A percentile compares a stretch with the other conserved stretches of the same genome.
Evolutionary conservation across 2,797 vertebrate species (phyloP).

Genomic region (Helostoma temminkii): DNA sequence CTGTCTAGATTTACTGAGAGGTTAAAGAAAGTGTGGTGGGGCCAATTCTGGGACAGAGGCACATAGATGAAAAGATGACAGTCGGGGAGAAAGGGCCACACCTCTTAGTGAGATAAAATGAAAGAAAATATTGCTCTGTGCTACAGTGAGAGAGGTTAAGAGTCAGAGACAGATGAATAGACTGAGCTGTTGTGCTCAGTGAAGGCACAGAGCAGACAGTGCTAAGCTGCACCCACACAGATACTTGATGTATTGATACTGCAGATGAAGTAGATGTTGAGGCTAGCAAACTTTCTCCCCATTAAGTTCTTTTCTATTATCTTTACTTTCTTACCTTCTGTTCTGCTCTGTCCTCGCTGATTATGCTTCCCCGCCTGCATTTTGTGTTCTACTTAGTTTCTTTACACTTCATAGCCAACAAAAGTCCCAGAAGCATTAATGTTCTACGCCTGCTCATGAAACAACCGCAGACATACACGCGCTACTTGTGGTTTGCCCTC

Average conservation of each 20-base stretch:
- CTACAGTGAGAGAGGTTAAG: slow-evolving; percentile 37
- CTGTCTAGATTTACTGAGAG: slow-evolving; percentile 29
- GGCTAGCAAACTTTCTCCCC: slow-evolving; percentile 9
- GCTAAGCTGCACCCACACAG: slow-evolving; percentile 46
- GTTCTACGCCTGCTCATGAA: slow-evolving; percentile 20
- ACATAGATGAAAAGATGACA: slow-evolving; percentile 49
- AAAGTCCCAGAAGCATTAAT: slow-evolving; percentile 29
- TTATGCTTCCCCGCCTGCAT: not conserved
- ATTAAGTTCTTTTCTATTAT: not conserved
- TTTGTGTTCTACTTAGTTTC: slow-evolving; percentile 24
- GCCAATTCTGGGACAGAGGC: slow-evolving; percentile 36
- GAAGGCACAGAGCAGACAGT: slow-evolving; percentile 33
- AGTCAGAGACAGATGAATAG: slow-evolving; percentile 40
- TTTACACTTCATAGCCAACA: slow-evolving; percentile 19
- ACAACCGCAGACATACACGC: slow-evolving; percentile 20
- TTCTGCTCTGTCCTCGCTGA: not conserved
- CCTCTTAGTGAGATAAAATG: slow-evolving; percentile 28
- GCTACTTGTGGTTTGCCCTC: slow-evolving; percentile 5
- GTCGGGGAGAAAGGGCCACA: slow-evolving; percentile 9
- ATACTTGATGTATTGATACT: slow-evolving; percentile 40
- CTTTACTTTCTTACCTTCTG: slow-evolving; percentile 1
- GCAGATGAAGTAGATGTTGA: not conserved
- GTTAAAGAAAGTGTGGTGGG: slow-evolving; percentile 23
- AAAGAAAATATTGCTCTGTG: slow-evolving; percentile 14
- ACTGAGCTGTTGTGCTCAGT: slow-evolving; percentile 40